Conservation (phyloP, 1,140 invertebrate species). For the Trichomalopsis sarcophagae region DNA sequence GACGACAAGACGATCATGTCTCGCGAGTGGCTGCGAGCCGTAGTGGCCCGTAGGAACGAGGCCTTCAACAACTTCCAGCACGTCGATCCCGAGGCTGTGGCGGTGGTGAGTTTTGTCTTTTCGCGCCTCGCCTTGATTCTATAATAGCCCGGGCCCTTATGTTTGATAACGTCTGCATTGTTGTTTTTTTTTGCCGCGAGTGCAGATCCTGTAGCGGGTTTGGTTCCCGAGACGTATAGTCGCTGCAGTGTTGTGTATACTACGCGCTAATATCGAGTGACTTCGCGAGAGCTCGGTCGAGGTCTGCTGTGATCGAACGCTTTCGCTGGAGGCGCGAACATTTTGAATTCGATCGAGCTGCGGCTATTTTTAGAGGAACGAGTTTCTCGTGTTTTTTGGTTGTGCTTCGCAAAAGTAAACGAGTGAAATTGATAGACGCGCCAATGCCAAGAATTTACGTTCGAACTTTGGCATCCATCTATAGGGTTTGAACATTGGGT, state of each 20-base stretch:
- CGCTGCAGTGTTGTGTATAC: neutral
- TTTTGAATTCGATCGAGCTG: neutral
- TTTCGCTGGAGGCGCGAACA: conserved; percentile 2
- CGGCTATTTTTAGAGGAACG: neutral
- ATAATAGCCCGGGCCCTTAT: too few relatives aligned
- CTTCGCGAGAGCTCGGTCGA: neutral
- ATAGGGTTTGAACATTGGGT: conserved; percentile 23
- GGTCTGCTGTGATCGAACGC: neutral
- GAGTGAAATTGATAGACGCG: neutral
- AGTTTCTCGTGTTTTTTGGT: neutral
- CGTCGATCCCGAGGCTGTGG: conserved; percentile 61
- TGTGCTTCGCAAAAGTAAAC: neutral
- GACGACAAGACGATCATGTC: conserved; percentile 49
- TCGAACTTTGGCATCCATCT: conserved; percentile 56
- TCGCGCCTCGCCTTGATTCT: too few relatives aligned
- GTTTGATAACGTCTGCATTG: too few relatives aligned
- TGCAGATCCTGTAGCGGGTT: neutral
- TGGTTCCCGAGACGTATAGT: neutral
- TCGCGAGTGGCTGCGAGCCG: conserved; percentile 54
- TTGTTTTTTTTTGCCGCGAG: neutral
- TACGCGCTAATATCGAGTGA: too few relatives aligned
- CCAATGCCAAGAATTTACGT: conserved; percentile 57
- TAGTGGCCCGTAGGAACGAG: conserved; percentile 57
- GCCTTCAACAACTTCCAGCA: conserved; percentile 65
- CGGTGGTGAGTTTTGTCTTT: conserved; percentile 59